phyloP scores from a whole-genome alignment of 2,113 vertebrate genomes.

The Sinocyclocheilus anshuiensis region DNA sequence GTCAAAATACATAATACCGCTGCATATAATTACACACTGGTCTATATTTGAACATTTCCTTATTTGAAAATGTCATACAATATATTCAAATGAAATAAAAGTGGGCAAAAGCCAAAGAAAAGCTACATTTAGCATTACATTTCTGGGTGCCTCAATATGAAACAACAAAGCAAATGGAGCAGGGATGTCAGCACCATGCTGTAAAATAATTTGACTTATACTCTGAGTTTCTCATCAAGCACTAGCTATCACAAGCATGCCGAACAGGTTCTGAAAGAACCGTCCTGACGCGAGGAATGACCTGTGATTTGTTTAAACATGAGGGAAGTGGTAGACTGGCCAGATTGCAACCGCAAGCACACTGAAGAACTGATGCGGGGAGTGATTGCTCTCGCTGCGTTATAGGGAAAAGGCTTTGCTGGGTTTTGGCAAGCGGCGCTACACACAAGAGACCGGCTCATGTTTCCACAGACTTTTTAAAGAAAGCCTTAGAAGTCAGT shows the following conservation, averaged over 20 bases:
- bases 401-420: not conserved
- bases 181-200: not conserved
- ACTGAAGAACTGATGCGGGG: not conserved
- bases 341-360: not conserved
- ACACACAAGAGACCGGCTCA: not conserved
- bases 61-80: not conserved
- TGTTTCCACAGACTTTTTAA: slow-evolving; percentile 7
- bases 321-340: not conserved
- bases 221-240: not conserved
- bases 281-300: not conserved
- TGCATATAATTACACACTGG: not conserved
- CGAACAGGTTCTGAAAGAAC: not conserved
- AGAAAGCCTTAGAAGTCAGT: not conserved
- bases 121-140: not conserved
- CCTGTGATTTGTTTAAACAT: not conserved
- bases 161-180: slow-evolving; percentile 2
- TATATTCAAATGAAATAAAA: not conserved
- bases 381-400: not conserved
- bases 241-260: too few species aligned
- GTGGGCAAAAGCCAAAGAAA: not conserved
- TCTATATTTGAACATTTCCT: not conserved
- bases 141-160: not conserved
- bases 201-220: too few species aligned
- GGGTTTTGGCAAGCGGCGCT: too few species aligned
- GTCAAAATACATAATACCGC: slow-evolving; percentile 39